These are phyloP conservation scores for Sebastes vulpes DNA, from an alignment of 2,797 vertebrate genomes.

Conservation along the genomic window DNA sequence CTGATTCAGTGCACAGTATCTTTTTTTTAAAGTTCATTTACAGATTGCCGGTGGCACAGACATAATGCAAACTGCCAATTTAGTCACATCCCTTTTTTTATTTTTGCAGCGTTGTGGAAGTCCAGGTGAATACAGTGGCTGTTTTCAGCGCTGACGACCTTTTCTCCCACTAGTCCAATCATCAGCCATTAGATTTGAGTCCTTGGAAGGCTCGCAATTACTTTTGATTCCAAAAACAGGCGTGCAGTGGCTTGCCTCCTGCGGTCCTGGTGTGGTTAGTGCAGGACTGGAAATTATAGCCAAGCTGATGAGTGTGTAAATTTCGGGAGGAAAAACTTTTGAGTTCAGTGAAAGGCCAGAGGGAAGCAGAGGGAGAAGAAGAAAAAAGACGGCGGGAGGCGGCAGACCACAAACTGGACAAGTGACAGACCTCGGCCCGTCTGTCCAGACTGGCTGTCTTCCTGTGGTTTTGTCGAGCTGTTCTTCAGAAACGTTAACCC, in stretches of 20 bases:
- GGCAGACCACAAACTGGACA: conserved; percentile 73
- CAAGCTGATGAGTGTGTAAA: conserved; percentile 67
- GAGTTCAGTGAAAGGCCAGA: conserved; percentile 71
- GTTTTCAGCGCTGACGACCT: conserved; percentile 16
- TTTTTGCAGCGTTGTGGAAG: conserved; percentile 10
- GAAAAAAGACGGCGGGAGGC: conserved; percentile 44
- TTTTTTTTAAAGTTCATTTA: conserved; percentile 33
- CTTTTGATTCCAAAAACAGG: conserved; percentile 64
- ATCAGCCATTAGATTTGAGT: conserved; percentile 50
- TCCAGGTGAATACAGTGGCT: conserved; percentile 21
- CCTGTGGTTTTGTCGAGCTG: conserved; percentile 73
- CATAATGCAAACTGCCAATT: conserved; percentile 1
- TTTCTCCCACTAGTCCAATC: conserved; percentile 34
- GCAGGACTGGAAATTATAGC: conserved; percentile 59
- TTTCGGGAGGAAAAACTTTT: conserved; percentile 50
- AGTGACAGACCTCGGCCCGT: conserved; percentile 72
- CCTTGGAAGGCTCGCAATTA: conserved; percentile 58
- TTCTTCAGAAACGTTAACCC: conserved; percentile 80
- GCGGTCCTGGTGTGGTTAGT: conserved; percentile 55
- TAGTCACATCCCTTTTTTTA: conserved; percentile 17
- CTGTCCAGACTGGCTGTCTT: conserved; percentile 83
- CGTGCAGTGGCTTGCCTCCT: conserved; percentile 52
- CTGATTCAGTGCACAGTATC: conserved; percentile 5
- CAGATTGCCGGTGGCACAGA: conserved; percentile 17
- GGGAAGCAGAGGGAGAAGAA: conserved; percentile 21